A percentile compares a stretch with the other conserved stretches of the same genome.
Conservation (phyloP, 2,113 vertebrate genomes). For the Cryptomyrus ogoouensis region DNA sequence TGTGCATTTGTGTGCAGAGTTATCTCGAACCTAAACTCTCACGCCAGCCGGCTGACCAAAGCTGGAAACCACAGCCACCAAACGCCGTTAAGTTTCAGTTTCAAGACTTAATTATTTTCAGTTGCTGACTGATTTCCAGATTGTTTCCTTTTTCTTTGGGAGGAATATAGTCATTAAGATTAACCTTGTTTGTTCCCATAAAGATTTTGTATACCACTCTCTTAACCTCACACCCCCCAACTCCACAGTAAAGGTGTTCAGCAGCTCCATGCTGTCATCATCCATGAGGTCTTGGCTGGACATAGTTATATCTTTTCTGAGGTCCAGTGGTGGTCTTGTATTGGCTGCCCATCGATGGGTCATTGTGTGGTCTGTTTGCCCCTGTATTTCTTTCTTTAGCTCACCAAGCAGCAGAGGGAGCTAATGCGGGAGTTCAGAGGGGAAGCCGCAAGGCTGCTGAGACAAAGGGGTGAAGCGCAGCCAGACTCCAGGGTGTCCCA, state of each 20-base stretch:
- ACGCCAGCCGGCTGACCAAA: not conserved
- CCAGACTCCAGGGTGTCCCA: slow-evolving; percentile 37
- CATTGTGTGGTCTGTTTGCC: not conserved
- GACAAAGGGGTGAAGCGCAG: slow-evolving; percentile 21
- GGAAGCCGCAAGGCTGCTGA: slow-evolving; percentile 26
- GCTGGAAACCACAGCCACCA: not conserved
- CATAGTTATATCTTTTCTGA: not conserved
- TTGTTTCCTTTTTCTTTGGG: not conserved
- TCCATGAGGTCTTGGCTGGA: not conserved
- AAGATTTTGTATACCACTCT: not conserved
- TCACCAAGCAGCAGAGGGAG: slow-evolving; percentile 44
- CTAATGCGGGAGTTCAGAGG: slow-evolving; percentile 53
- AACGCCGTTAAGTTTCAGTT: not conserved
- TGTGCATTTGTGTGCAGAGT: not conserved
- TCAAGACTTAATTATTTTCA: not conserved
- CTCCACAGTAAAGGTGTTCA: not conserved
- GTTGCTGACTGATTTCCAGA: not conserved
- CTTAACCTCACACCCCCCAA: not conserved
- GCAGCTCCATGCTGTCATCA: not conserved
- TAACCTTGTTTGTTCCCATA: not conserved
- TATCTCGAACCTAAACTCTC: not conserved
- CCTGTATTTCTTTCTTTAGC: slow-evolving; percentile 36
- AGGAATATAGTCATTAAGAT: not conserved
- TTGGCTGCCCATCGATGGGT: not conserved
- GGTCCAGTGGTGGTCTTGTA: not conserved